phyloP scores from a whole-genome alignment of 2,113 vertebrate genomes.

The Myanophis thanlyinensis region DNA sequence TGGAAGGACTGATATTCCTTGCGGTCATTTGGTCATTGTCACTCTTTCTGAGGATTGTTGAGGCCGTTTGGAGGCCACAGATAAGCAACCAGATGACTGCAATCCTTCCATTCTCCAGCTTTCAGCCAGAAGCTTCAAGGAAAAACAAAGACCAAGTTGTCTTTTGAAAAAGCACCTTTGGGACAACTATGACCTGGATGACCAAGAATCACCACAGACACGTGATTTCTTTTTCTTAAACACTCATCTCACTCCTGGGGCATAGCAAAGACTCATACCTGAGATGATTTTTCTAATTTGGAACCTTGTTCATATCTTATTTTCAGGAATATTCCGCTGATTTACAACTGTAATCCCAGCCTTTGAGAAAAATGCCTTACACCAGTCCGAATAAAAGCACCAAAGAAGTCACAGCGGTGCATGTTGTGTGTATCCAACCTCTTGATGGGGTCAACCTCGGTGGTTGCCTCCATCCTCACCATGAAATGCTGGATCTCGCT shows the following conservation, averaged over 20 bases:
- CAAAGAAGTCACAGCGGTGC: neutral
- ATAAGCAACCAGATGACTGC: too few species aligned
- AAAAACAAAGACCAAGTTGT: too few species aligned
- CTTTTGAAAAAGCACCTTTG: too few species aligned
- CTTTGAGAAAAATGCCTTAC: neutral
- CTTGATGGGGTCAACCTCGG: too few species aligned
- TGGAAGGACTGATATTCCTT: too few species aligned
- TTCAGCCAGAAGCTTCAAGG: too few species aligned
- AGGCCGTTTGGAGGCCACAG: too few species aligned
- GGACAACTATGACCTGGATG: too few species aligned
- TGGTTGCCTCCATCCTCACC: neutral
- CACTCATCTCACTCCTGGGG: neutral
- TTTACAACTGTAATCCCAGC: neutral
- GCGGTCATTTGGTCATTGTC: too few species aligned
- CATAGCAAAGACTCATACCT: neutral
- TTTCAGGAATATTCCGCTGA: neutral
- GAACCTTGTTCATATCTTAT: neutral
- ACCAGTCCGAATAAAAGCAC: too few species aligned
- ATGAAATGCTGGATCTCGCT: neutral
- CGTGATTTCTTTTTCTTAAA: neutral
- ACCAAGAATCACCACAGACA: neutral
- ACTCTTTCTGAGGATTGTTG: too few species aligned
- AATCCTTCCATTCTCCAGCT: too few species aligned
- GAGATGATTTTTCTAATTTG: neutral
- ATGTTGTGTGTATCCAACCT: neutral